phyloP scores from a whole-genome alignment of 2,797 vertebrate species.

The Chaunax sp. region DNA sequence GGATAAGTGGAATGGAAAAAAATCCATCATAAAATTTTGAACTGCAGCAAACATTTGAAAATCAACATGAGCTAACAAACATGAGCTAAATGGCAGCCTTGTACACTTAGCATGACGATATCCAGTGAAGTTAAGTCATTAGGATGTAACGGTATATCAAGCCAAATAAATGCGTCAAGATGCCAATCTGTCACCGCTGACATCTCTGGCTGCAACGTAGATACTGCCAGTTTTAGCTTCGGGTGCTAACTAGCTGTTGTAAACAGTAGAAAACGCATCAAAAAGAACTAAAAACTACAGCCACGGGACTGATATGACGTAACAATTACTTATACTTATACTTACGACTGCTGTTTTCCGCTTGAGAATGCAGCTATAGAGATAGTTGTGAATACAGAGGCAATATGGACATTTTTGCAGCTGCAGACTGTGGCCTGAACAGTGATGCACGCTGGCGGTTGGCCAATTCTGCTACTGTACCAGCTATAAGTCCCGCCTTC shows the following conservation, averaged over 20 bases:
- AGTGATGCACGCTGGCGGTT: constrained; percentile 58
- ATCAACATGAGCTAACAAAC: neutral
- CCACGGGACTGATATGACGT: neutral
- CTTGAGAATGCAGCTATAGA: constrained; percentile 25
- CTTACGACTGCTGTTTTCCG: constrained; percentile 50
- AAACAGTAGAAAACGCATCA: constrained; percentile 35
- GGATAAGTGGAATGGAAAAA: neutral
- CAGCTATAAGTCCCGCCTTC: constrained; percentile 59
- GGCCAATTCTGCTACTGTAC: constrained; percentile 58
- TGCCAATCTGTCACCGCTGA: constrained; percentile 25
- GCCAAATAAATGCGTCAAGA: neutral
- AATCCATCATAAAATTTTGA: too few species aligned
- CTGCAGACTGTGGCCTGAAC: constrained; percentile 55
- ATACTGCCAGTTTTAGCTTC: constrained; percentile 60
- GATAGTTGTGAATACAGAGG: constrained; percentile 34
- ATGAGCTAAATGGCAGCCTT: constrained; percentile 1
- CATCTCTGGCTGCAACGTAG: constrained; percentile 40
- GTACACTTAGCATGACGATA: neutral
- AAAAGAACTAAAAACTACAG: constrained; percentile 27
- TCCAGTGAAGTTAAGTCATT: neutral
- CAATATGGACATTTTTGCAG: constrained; percentile 65
- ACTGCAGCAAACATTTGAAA: neutral
- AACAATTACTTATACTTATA: constrained; percentile 17
- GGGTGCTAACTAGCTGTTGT: constrained; percentile 69
- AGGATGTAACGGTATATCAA: neutral